These are phyloP conservation scores for Hyles lineata DNA, from an alignment of 2,888 invertebrate genomes.

Conservation along the genomic window DNA sequence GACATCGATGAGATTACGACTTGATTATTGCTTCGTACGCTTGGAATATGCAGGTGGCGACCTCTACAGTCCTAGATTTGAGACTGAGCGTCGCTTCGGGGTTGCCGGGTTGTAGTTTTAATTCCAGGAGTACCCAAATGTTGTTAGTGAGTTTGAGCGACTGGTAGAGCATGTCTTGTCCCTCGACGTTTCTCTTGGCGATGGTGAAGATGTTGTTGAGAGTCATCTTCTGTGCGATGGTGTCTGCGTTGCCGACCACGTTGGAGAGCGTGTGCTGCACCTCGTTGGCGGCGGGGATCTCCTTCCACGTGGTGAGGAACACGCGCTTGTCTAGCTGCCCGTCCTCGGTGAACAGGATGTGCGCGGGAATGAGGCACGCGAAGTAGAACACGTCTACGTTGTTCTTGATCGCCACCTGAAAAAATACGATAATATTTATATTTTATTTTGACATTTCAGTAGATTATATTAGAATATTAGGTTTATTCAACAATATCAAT, in stretches of 20 bases:
- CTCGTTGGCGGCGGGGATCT: slow-evolving; percentile 99
- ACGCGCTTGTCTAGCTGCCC: slow-evolving; percentile 99
- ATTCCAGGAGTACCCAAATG: slow-evolving; percentile 98
- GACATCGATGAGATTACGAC: slow-evolving; percentile 70
- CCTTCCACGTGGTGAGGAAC: slow-evolving; percentile 99
- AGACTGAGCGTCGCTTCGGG: slow-evolving; percentile 95
- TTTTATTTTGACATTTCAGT: too few species aligned
- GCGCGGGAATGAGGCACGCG: slow-evolving; percentile 96
- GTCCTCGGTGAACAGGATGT: slow-evolving; percentile 97
- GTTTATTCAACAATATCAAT: too few species aligned
- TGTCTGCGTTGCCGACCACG: slow-evolving; percentile 92
- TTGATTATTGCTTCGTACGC: slow-evolving; percentile 91
- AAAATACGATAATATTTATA: background rate
- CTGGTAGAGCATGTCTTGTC: slow-evolving; percentile 99
- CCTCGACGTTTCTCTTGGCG: slow-evolving; percentile 99
- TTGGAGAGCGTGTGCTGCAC: slow-evolving; percentile 95
- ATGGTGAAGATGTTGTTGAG: slow-evolving; percentile 99
- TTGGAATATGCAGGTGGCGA: slow-evolving; percentile 95
- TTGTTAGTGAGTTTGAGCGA: slow-evolving; percentile 98
- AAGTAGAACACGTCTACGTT: slow-evolving; percentile 99
- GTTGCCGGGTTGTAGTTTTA: slow-evolving; percentile 97
- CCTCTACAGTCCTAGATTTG: slow-evolving; percentile 97
- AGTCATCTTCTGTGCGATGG: slow-evolving; percentile 96
- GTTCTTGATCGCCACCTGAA: slow-evolving; percentile 97
- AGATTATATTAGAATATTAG: too few species aligned